Evolutionary conservation across 2,113 vertebrate genomes (phyloP).

Genomic region (Pteronura brasiliensis): DNA sequence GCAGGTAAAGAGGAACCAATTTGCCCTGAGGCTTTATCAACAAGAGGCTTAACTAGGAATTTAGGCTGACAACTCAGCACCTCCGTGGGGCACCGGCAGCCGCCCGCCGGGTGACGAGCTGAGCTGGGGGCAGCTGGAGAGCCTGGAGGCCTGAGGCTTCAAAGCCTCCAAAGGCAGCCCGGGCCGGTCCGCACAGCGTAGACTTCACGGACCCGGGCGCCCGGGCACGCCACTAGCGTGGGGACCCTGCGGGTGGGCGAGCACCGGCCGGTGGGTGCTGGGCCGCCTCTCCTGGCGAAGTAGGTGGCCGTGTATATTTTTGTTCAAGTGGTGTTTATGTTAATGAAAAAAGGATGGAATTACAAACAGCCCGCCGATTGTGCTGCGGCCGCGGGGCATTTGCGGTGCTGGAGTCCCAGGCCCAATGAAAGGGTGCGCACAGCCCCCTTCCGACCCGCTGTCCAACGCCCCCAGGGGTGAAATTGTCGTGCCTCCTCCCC

Average conservation of each 20-base stretch:
- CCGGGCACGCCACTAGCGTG: not conserved
- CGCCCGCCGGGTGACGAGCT: not conserved
- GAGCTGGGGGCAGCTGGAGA: not conserved
- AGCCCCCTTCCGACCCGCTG: conserved; percentile 1
- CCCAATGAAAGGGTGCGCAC: conserved; percentile 79
- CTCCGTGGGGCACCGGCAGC: not conserved
- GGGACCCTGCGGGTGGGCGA: not conserved
- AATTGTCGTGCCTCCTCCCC: fast-evolving
- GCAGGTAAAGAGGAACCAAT: conserved; percentile 20
- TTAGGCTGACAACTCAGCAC: conserved; percentile 38
- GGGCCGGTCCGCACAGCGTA: not conserved
- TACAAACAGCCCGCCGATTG: conserved; percentile 91
- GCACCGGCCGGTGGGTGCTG: conserved; percentile 28
- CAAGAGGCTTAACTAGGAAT: conserved; percentile 51
- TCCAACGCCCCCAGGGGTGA: not conserved
- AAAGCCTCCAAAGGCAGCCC: not conserved
- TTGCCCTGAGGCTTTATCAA: conserved; percentile 7
- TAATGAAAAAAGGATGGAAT: conserved; percentile 91
- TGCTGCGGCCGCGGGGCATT: conserved; percentile 79
- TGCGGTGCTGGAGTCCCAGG: conserved; percentile 69
- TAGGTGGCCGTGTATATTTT: conserved; percentile 99
- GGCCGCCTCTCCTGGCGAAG: conserved; percentile 77
- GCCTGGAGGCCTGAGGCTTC: not conserved
- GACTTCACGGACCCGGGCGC: not conserved
- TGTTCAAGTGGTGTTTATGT: conserved; percentile 95